Evolutionary conservation across 2,797 vertebrate genomes (phyloP), one percentile per base, ranked within the genome.

Genomic region (Odontamblyopus lacepedii): DNA sequence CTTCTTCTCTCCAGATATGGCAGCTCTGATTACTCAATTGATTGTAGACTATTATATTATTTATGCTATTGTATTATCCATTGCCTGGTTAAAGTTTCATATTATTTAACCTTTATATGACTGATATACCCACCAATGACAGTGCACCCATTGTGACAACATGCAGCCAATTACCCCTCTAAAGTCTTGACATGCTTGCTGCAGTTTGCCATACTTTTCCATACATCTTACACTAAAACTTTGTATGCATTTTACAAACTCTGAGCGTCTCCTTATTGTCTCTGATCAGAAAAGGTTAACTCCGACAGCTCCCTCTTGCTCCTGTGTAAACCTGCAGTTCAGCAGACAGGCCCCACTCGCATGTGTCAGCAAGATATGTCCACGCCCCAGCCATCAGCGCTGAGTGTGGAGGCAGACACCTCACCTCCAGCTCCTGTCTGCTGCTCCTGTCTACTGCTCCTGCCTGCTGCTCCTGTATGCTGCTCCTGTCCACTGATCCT

Each of bases 251-350:
- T 8, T 55, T 53, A 2, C 5, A 32, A n/a, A 74, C 59, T 56
- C 76, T 64, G 26, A 53, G 50, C n/a, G 7, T 72, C 55, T 66
- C 72, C 59, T 26, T 51, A 19, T 23, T 29, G 56, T 35, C 73
- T 76, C 15, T n/a, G 53, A 57, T 62, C 74, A 41, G 59, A 83
- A 23, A 87, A 86, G 78, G 84, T 90, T 87, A 90, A 90, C 70
- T 69, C 27, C 87, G 35, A 76, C 77, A 82, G 79, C 77, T 84
- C 74, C 19, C 72, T 56, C 23, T 3, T 69, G 75, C 84, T 93
- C 89, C 81, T 92, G 91, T 92, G 89, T 78, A 77, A 92, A 94
- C 91, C 91, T 91, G 92, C 73, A 88, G 77, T 74, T 71, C 85
- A 87, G 85, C 90, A 85, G 87, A 89, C 84, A 85, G 74, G 72